A percentile compares a stretch with the other conserved stretches of the same genome.
Conservation (phyloP, 2,888 invertebrate genomes). For the Lampropteryx suffumata region DNA sequence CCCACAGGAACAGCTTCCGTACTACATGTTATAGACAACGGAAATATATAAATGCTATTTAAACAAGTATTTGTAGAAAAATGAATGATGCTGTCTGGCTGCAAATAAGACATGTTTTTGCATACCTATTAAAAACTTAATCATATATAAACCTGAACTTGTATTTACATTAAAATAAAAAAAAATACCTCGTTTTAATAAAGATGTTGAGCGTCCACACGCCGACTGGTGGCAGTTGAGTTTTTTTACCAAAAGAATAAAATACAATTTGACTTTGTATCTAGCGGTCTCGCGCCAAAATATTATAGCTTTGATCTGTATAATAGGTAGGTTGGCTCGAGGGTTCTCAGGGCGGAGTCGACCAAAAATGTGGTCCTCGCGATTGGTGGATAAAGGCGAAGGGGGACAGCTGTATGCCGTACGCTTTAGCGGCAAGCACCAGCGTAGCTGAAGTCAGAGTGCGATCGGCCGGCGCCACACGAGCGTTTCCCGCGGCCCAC, state of each 20-base stretch:
- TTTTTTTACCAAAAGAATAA: slow-evolving; percentile 56
- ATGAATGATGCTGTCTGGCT: no score
- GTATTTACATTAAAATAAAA: no score
- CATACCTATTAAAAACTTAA: no score
- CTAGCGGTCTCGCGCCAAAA: slow-evolving; percentile 55
- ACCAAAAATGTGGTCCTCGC: slow-evolving; percentile 27
- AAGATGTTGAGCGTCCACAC: slow-evolving; percentile 27
- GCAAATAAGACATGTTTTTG: no score
- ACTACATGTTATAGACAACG: no score
- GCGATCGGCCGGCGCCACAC: slow-evolving; percentile 47
- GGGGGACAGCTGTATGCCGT: slow-evolving; percentile 40
- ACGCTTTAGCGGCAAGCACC: slow-evolving; percentile 28
- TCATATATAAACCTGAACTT: no score
- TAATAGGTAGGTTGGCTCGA: slow-evolving; percentile 70
- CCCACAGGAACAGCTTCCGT: no score
- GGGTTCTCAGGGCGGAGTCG: slow-evolving; percentile 59
- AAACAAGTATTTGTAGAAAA: no score
- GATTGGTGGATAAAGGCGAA: slow-evolving; percentile 55
- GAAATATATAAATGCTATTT: no score
- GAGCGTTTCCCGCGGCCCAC: slow-evolving; percentile 40
- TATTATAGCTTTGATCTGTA: slow-evolving; percentile 67
- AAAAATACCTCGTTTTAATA: no score
- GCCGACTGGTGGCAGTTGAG: slow-evolving; percentile 17
- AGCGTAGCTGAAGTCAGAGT: slow-evolving; percentile 49
- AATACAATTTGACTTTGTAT: slow-evolving; percentile 64